phyloP scores from a whole-genome alignment of 2,888 invertebrate species.

The Rhamnusium bicolor region DNA sequence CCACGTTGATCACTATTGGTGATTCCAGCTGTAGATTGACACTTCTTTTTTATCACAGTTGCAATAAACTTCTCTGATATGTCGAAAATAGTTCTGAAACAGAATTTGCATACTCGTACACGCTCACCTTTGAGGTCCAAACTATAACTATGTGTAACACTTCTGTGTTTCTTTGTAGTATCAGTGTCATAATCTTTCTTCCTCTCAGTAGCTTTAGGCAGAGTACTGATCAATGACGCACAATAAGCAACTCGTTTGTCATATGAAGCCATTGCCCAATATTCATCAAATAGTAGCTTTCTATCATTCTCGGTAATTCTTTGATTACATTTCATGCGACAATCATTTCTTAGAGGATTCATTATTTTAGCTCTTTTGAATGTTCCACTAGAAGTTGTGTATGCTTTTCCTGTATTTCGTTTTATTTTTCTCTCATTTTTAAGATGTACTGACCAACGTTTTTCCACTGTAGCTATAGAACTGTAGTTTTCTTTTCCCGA shows the following conservation, averaged over 20 bases:
- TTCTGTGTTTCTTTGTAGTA: not conserved
- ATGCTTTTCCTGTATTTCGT: not conserved
- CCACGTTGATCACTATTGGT: not conserved
- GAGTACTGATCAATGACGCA: not conserved
- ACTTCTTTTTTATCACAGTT: not conserved
- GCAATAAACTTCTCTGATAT: not conserved
- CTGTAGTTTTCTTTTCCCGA: no score
- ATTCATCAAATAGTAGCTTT: not conserved
- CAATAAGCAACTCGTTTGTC: not conserved
- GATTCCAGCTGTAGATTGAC: not conserved
- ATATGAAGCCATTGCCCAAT: not conserved
- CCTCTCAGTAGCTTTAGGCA: not conserved
- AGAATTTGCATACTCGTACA: not conserved
- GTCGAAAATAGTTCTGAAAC: not conserved
- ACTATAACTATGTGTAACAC: not conserved
- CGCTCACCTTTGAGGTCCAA: not conserved
- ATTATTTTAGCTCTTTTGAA: not conserved
- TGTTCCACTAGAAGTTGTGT: not conserved
- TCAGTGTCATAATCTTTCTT: not conserved
- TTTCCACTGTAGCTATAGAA: not conserved
- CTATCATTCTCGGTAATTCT: not conserved
- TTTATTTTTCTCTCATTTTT: not conserved
- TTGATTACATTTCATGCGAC: not conserved
- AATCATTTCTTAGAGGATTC: not conserved
- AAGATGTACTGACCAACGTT: not conserved